phyloP scores from a whole-genome alignment of 2,113 vertebrate genomes.

The Grantiella picta region DNA sequence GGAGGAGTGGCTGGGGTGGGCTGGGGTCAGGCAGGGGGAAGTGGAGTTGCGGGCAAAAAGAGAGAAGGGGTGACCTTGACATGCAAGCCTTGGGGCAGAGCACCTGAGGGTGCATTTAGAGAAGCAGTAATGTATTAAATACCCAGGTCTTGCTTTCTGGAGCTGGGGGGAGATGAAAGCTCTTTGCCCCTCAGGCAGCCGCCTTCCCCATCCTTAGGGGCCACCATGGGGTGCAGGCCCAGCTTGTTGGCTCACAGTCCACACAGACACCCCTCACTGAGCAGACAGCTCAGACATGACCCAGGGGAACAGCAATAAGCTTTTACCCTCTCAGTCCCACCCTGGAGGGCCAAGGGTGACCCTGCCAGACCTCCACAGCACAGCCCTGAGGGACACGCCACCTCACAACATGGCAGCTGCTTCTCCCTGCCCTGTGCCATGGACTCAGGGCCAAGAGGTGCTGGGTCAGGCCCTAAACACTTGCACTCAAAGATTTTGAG shows the following conservation, averaged over 20 bases:
- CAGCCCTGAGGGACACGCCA: background rate
- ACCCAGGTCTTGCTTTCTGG: fast-evolving
- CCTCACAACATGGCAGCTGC: background rate
- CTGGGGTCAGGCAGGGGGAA: background rate
- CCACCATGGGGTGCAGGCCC: background rate
- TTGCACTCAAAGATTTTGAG: background rate
- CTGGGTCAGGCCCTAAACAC: background rate
- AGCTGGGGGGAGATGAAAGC: background rate
- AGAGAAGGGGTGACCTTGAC: background rate
- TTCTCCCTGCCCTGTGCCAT: background rate
- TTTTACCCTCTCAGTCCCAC: background rate
- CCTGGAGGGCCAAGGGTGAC: fast-evolving
- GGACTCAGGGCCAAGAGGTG: fast-evolving
- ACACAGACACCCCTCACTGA: background rate
- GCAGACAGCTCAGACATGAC: fast-evolving
- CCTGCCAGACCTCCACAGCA: background rate
- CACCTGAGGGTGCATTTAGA: background rate
- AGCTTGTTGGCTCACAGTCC: background rate
- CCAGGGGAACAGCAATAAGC: background rate
- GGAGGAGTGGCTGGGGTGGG: background rate
- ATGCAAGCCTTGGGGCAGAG: background rate
- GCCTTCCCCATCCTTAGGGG: background rate
- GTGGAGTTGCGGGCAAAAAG: background rate
- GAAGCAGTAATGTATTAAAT: background rate
- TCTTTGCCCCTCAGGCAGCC: background rate